Conservation (phyloP, 2,888 invertebrate genomes). For the Syrista parreyssii region DNA sequence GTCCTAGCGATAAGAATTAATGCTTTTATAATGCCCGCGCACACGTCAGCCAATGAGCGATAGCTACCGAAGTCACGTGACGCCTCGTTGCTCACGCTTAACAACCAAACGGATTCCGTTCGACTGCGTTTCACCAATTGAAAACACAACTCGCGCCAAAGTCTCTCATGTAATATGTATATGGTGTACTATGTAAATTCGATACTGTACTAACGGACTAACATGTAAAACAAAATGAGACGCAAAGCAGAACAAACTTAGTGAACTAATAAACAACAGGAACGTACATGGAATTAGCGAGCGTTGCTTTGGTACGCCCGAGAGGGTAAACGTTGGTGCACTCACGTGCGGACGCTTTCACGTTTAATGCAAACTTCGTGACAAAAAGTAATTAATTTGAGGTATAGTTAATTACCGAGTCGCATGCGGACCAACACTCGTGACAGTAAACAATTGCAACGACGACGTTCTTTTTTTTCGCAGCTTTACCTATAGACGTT, state of each 20-base stretch:
- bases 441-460: neutral
- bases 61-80: neutral
- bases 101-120: neutral
- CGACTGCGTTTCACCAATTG: neutral
- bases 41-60: neutral
- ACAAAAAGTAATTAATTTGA: neutral
- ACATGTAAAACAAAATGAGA: neutral
- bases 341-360: neutral
- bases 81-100: neutral
- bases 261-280: slow-evolving; percentile 19
- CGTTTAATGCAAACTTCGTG: neutral
- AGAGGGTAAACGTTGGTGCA: neutral
- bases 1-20: neutral
- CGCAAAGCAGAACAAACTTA: neutral
- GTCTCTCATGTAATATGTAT: neutral
- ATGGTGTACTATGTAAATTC: neutral
- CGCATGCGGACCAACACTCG: neutral
- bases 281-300: slow-evolving; percentile 22
- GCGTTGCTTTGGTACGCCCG: neutral
- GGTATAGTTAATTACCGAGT: neutral
- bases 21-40: neutral
- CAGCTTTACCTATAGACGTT: neutral
- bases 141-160: neutral
- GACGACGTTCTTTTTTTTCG: neutral
- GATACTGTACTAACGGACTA: neutral